Evolutionary conservation across 2,113 vertebrate genomes (phyloP).

Genomic region (Meriones unguiculatus): DNA sequence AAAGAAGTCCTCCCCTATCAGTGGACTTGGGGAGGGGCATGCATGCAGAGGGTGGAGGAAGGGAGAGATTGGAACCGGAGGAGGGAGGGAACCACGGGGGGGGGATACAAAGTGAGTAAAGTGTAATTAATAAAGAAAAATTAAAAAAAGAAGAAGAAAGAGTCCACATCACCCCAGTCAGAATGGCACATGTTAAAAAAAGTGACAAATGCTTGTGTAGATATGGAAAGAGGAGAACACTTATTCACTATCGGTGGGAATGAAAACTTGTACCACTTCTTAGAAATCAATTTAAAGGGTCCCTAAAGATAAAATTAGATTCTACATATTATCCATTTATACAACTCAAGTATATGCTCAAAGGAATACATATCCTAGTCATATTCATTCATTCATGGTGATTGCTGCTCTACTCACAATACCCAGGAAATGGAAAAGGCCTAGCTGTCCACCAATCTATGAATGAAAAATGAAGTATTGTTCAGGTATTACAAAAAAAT

Average conservation of each 20-base stretch:
- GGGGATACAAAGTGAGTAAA: too few relatives aligned
- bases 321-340: not conserved
- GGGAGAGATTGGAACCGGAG: too few relatives aligned
- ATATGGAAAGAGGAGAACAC: not conserved
- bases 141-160: too few relatives aligned
- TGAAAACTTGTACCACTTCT: not conserved
- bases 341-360: not conserved
- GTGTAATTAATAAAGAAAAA: too few relatives aligned
- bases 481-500: not conserved
- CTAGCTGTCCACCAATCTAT: not conserved
- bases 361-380: not conserved
- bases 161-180: not conserved
- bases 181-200: not conserved
- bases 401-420: not conserved
- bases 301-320: not conserved
- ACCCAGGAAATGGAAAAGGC: not conserved
- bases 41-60: too few relatives aligned
- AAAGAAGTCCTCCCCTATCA: too few relatives aligned
- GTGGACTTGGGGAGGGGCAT: too few relatives aligned
- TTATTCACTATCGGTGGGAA: not conserved
- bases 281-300: not conserved
- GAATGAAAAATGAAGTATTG: not conserved
- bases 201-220: not conserved
- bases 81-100: too few relatives aligned
- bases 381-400: not conserved